Evolutionary conservation across 2,888 invertebrate genomes (phyloP), one percentile per base, ranked within the genome.

Genomic region (Epistrophella euchroma): DNA sequence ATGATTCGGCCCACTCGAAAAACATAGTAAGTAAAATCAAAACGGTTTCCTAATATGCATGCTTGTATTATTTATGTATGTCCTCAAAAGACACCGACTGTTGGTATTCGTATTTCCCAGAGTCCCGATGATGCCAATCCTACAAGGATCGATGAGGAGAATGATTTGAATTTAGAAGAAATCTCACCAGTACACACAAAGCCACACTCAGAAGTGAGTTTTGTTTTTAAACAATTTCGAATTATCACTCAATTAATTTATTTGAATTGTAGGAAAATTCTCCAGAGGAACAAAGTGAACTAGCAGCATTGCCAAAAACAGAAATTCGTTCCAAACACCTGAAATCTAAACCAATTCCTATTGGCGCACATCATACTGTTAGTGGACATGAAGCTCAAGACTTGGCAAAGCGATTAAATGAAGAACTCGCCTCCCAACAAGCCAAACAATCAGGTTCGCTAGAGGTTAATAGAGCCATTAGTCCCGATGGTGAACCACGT

Each of bases 361-460:
- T 96, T 74, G 92, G 92, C 1, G 88, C 92, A 2, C 92, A 95
- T 90, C 96, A 96, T 92, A 97, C 96, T 13, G 96, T 96, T 68
- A 95, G 96, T 89, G 97, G 96, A 0, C 96, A 96, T 90, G 97
- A 97, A 92, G 96, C 96, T 25, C 95, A 95, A 89, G 94, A 96
- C 88, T 91, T 97, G 83, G 96, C 96, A 2, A 96, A 96, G 90
- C 93, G 95, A 1, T 93, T 96, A 72, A 95, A 93, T 88, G 95
- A 95, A 81, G 95, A 96, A 91, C 92, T 96, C 78, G 92, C 92
- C 15, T 90, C 91, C 0, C 92, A 92, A 87, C 91, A 91, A 70
- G 88, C 88, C 40, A 88, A 88, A 17, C 90, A 90, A 66, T 87
- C 88, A 11, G 90, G 90, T 2, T 89, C 90, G 4, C 88, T 90